Evolutionary conservation across 1,140 invertebrate species (phyloP).

Genomic region (Acromyrmex heyeri): DNA sequence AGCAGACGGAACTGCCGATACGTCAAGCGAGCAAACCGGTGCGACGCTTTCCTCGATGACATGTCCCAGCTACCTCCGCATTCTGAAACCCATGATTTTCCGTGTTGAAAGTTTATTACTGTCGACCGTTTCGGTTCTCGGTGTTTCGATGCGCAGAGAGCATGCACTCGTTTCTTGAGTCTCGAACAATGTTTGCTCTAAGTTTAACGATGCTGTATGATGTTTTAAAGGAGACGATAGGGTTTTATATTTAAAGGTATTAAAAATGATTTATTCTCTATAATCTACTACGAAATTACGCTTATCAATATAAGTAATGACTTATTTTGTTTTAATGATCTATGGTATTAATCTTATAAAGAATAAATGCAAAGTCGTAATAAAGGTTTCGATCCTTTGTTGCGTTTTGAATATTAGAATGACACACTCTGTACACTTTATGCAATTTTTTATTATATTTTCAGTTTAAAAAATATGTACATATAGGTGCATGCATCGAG

Average conservation of each 20-base stretch:
- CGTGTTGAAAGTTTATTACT: constrained; percentile 48
- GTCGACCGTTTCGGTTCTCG: constrained; percentile 21
- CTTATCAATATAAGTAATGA: not conserved
- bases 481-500: not conserved
- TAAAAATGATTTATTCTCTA: not conserved
- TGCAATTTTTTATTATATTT: not conserved
- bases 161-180: not conserved
- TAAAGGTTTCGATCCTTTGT: not conserved
- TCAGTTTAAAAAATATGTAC: not conserved
- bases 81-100: constrained; percentile 50
- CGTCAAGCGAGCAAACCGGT: constrained; percentile 50
- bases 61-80: not conserved
- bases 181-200: not conserved
- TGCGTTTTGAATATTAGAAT: not conserved
- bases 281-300: not conserved
- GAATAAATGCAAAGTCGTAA: not conserved
- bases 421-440: not conserved
- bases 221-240: not conserved
- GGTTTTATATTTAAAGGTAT: not conserved
- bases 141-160: not conserved
- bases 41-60: constrained; percentile 49
- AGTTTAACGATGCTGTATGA: not conserved
- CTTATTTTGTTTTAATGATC: not conserved
- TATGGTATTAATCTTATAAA: not conserved
- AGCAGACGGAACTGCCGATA: constrained; percentile 65